Evolutionary conservation across 1,140 invertebrate species (phyloP).

Genomic region (Orchestia grillus): DNA sequence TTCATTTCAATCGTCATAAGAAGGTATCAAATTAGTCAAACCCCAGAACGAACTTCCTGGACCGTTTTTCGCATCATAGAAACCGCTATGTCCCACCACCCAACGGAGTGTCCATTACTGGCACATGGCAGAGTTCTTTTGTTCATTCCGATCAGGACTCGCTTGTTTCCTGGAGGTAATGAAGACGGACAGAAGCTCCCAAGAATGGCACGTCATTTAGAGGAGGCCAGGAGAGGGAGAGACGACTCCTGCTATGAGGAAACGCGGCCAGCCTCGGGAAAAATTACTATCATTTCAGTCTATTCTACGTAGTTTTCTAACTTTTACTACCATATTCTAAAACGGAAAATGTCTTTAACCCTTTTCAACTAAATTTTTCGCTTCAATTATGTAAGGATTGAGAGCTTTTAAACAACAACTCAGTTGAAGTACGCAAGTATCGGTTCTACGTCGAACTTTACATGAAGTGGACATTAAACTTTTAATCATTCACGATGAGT

Average conservation of each 20-base stretch:
- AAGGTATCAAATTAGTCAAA: background rate
- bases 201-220: slow-evolving; percentile 15
- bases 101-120: background rate
- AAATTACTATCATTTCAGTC: background rate
- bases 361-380: no score
- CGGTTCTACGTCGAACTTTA: no score
- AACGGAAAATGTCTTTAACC: no score
- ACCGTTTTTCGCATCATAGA: background rate
- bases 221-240: background rate
- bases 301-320: background rate
- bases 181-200: slow-evolving; percentile 29
- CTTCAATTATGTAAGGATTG: no score
- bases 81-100: background rate
- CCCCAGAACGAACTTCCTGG: background rate
- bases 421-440: no score
- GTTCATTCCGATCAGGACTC: slow-evolving; percentile 1
- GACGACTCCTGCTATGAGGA: background rate
- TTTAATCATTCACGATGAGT: no score
- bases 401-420: no score
- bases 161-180: slow-evolving; percentile 6
- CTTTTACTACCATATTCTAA: background rate
- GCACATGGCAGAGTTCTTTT: background rate
- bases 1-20: background rate
- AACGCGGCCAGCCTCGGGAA: background rate
- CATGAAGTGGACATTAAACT: no score